Conservation (phyloP, 2,797 vertebrate genomes). For the Phyllotis vaccarum region DNA sequence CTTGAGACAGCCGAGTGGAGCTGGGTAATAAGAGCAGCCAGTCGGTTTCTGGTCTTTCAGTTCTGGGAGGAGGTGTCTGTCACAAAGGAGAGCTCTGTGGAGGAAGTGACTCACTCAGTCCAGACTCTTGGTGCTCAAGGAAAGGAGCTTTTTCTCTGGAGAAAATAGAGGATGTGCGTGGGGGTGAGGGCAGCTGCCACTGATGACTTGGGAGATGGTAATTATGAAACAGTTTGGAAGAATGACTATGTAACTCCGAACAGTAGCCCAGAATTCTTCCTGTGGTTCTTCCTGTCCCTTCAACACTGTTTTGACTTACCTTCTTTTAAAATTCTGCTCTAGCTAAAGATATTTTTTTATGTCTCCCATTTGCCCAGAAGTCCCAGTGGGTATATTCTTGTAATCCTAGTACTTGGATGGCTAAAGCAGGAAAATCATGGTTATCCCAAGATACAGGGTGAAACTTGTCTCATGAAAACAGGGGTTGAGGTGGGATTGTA, state of each 20-base stretch:
- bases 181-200: neutral
- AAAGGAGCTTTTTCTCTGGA: constrained; percentile 19
- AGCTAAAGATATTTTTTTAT: neutral
- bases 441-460: neutral
- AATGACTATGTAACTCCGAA: neutral
- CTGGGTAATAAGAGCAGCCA: neutral
- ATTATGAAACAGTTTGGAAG: constrained; percentile 2
- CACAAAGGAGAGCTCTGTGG: constrained; percentile 2
- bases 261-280: neutral
- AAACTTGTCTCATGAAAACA: neutral
- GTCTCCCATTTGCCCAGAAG: neutral
- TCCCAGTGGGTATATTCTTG: neutral
- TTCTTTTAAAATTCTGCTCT: constrained; percentile 7
- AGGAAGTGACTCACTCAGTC: constrained; percentile 47
- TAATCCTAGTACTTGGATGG: neutral
- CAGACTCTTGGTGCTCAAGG: constrained; percentile 15
- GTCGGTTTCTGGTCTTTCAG: constrained; percentile 5
- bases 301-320: neutral
- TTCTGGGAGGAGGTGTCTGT: neutral
- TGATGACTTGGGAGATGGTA: neutral
- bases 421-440: neutral
- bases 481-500: neutral
- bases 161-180: constrained; percentile 40
- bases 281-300: neutral
- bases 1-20: neutral